phyloP scores from a whole-genome alignment of 2,113 vertebrate genomes.

The Heterochromis multidens region DNA sequence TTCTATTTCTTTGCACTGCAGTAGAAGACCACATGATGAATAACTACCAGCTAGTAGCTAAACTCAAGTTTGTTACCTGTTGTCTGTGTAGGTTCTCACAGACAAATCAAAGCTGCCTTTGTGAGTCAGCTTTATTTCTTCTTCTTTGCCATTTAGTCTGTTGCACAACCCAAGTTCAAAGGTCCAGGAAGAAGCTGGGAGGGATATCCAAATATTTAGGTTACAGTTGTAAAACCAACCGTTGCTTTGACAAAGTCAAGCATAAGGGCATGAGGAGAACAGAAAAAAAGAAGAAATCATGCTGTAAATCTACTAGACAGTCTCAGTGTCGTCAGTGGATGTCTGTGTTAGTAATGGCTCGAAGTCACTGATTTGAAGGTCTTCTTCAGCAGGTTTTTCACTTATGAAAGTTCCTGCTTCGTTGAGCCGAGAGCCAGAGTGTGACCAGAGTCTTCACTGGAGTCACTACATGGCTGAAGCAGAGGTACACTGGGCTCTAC shows the following conservation, averaged over 20 bases:
- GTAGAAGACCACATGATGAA: too few relatives aligned
- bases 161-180: not conserved
- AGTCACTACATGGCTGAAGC: too few relatives aligned
- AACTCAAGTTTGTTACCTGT: not conserved
- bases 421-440: too few relatives aligned
- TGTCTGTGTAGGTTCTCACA: not conserved
- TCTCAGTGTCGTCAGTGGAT: not conserved
- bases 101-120: not conserved
- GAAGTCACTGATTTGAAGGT: not conserved
- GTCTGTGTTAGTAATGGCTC: not conserved
- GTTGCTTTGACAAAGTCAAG: rapidly evolving
- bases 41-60: not conserved
- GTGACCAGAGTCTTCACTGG: too few relatives aligned
- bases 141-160: not conserved
- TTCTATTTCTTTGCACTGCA: not conserved
- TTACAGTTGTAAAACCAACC: not conserved
- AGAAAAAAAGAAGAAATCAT: rapidly evolving
- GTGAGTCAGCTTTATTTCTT: not conserved
- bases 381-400: rapidly evolving
- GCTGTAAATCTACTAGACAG: too few relatives aligned
- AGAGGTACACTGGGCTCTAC: too few relatives aligned
- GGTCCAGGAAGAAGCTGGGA: not conserved
- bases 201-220: not conserved
- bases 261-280: rapidly evolving
- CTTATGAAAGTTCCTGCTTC: too few relatives aligned